Evolutionary conservation across 2,797 vertebrate species (phyloP).

Genomic region (Crenichthys baileyi): DNA sequence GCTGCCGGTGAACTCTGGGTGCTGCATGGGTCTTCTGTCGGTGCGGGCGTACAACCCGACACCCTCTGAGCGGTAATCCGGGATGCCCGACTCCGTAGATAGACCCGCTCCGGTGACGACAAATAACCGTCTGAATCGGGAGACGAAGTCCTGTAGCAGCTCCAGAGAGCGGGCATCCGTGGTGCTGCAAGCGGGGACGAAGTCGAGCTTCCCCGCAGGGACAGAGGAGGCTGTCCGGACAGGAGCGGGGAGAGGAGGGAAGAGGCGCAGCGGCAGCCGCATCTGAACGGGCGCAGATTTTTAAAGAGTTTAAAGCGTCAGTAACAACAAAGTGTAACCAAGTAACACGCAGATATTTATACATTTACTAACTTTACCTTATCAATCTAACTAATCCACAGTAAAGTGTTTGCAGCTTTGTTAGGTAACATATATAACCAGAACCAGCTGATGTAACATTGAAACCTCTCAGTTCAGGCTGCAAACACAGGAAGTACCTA

Average conservation of each 20-base stretch:
- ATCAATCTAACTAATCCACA: background rate
- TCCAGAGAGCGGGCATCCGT: conserved; percentile 77
- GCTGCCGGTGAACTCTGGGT: conserved; percentile 87
- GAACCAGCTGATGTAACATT: conserved; percentile 9
- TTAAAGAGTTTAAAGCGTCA: background rate
- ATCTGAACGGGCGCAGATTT: conserved; percentile 59
- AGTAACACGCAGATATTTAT: background rate
- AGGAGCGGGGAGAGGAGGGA: conserved; percentile 32
- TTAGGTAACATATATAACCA: conserved; percentile 20
- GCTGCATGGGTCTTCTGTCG: conserved; percentile 88
- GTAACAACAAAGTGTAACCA: background rate
- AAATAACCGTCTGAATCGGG: conserved; percentile 82
- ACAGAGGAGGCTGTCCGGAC: conserved; percentile 44
- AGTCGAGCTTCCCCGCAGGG: conserved; percentile 59
- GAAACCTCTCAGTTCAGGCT: conserved; percentile 20
- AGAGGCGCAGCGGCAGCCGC: conserved; percentile 56
- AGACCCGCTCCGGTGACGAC: conserved; percentile 92
- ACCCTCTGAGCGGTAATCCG: conserved; percentile 93
- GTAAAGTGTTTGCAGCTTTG: background rate
- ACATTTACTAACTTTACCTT: background rate
- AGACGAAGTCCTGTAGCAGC: conserved; percentile 87
- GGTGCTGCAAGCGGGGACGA: conserved; percentile 87
- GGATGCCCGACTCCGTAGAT: conserved; percentile 96
- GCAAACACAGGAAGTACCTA: conserved; percentile 51
- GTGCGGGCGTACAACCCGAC: conserved; percentile 93